A percentile compares a stretch with the other conserved stretches of the same genome.
These are phyloP conservation scores for Acanthiza pusilla DNA, from an alignment of 2,797 vertebrate species.

Conservation along the genomic window DNA sequence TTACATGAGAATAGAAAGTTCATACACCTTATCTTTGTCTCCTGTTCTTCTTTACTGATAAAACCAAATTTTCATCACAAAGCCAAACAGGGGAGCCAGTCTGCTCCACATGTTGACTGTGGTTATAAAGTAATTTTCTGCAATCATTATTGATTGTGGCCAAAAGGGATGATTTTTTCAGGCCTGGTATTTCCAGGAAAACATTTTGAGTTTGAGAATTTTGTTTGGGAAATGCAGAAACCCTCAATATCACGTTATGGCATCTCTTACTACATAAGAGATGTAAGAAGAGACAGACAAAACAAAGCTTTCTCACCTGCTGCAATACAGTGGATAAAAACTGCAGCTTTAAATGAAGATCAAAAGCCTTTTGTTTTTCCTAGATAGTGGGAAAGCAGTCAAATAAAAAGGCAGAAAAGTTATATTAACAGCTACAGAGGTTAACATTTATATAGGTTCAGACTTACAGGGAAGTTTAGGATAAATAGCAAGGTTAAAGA, in stretches of 20 bases:
- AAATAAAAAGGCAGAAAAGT: conserved; percentile 66
- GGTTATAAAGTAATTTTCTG: not conserved
- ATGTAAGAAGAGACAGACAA: conserved; percentile 22
- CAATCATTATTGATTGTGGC: not conserved
- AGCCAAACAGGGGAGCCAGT: not conserved
- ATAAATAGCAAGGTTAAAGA: not conserved
- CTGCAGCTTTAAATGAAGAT: conserved; percentile 81
- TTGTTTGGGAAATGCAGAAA: not conserved
- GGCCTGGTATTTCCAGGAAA: not conserved
- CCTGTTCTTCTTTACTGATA: not conserved
- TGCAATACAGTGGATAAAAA: conserved; percentile 83
- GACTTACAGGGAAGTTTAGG: not conserved
- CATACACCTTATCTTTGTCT: not conserved
- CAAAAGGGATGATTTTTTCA: not conserved
- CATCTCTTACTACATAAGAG: conserved; percentile 11
- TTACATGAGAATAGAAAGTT: not conserved
- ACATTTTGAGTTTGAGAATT: not conserved
- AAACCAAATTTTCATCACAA: not conserved
- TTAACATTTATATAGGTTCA: not conserved
- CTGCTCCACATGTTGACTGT: not conserved
- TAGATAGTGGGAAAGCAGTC: conserved; percentile 62
- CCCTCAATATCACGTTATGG: conserved; percentile 30
- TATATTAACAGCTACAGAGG: conserved; percentile 23
- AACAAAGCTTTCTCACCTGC: conserved; percentile 78
- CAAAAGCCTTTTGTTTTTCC: conserved; percentile 77